A percentile compares a stretch with the other conserved stretches of the same genome.
Conservation (phyloP, 1,140 invertebrate genomes). For the Megathymus violae region DNA sequence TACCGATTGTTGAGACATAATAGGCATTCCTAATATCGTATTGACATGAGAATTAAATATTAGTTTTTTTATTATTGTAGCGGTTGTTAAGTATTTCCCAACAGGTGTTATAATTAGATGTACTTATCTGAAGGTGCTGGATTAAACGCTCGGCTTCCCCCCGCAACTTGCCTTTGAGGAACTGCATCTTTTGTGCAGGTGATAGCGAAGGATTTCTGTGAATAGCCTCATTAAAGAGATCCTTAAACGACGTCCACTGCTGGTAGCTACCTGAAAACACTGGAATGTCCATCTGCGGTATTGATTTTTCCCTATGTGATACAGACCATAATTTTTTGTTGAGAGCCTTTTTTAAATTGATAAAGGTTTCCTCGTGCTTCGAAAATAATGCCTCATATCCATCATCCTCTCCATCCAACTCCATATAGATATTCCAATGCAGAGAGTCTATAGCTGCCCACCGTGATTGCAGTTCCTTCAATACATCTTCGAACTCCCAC, state of each 20-base stretch:
- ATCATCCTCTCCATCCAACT: background rate
- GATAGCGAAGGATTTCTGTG: slow-evolving; percentile 11
- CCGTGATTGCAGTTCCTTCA: slow-evolving; percentile 17
- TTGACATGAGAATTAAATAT: slow-evolving; percentile 37
- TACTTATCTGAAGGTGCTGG: background rate
- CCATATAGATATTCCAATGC: slow-evolving; percentile 38
- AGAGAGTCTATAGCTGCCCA: slow-evolving; percentile 29
- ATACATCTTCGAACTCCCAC: slow-evolving; percentile 34
- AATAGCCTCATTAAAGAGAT: slow-evolving; percentile 23
- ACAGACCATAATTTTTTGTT: slow-evolving; percentile 26
- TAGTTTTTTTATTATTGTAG: slow-evolving; percentile 35
- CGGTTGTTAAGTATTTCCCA: slow-evolving; percentile 8
- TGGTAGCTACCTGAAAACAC: slow-evolving; percentile 23
- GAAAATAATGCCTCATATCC: slow-evolving; percentile 20
- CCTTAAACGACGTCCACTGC: slow-evolving; percentile 17
- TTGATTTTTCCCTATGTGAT: slow-evolving; percentile 13
- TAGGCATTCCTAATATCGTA: slow-evolving; percentile 18
- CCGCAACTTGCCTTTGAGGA: too few relatives aligned
- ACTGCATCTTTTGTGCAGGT: slow-evolving; percentile 10
- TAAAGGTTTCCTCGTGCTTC: background rate
- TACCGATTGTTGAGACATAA: slow-evolving; percentile 28
- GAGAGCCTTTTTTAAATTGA: slow-evolving; percentile 2
- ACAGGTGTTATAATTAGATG: background rate
- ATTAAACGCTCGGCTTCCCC: background rate
- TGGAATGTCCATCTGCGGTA: slow-evolving; percentile 17